phyloP scores from a whole-genome alignment of 2,113 vertebrate genomes.

The Chrysemys picta region DNA sequence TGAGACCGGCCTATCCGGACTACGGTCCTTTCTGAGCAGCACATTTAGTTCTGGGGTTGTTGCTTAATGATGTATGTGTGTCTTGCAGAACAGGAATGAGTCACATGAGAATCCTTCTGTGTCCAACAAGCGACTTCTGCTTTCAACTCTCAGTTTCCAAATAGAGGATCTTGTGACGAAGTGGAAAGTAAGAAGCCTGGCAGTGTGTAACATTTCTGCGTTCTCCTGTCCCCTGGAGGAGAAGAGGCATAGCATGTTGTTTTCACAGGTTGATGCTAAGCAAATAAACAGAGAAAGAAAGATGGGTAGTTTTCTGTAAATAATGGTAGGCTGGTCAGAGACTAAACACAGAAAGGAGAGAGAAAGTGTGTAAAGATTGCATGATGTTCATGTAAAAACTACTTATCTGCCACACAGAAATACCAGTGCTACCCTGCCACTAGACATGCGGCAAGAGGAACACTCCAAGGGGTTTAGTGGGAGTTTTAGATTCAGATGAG shows the following conservation, averaged over 20 bases:
- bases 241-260: constrained; percentile 60
- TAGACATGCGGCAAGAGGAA: constrained; percentile 8
- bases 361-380: background rate
- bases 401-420: background rate
- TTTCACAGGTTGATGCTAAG: constrained; percentile 73
- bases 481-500: constrained; percentile 3
- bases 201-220: constrained; percentile 23
- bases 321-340: constrained; percentile 7
- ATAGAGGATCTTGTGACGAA: constrained; percentile 49
- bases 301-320: constrained; percentile 63
- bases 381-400: constrained; percentile 50
- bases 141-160: constrained; percentile 67
- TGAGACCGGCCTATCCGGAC: background rate
- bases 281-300: constrained; percentile 55
- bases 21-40: constrained; percentile 41
- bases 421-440: constrained; percentile 14
- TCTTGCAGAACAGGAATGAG: constrained; percentile 49
- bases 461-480: background rate
- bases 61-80: constrained; percentile 36
- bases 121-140: constrained; percentile 60
- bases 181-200: constrained; percentile 40
- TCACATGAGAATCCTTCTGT: constrained; percentile 62
- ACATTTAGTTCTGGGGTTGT: constrained; percentile 59
- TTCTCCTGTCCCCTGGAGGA: background rate
- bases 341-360: background rate